Percentiles rank a stretch among this genome's conserved stretches.
These are phyloP conservation scores for Zalophus californianus DNA, from an alignment of 2,797 vertebrate species.

Conservation along the genomic window DNA sequence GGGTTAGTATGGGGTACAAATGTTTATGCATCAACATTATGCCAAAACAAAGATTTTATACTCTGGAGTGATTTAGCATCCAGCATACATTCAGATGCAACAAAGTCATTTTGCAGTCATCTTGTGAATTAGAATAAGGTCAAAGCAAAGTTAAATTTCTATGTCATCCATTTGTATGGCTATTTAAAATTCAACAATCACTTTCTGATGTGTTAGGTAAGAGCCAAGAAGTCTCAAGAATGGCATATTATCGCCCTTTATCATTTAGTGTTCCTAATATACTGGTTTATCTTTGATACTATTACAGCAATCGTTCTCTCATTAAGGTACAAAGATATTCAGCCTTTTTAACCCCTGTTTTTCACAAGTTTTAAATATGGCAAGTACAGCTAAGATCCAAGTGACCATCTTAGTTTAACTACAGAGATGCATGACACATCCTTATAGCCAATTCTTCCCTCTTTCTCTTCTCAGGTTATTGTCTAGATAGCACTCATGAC, in stretches of 20 bases:
- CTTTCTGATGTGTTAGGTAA: slow-evolving; percentile 96
- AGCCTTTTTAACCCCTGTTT: slow-evolving; percentile 89
- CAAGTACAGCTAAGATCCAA: slow-evolving; percentile 78
- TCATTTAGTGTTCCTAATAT: slow-evolving; percentile 91
- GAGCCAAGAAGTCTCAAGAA: slow-evolving; percentile 95
- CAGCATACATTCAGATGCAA: slow-evolving; percentile 92
- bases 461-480: not conserved
- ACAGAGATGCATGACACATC: not conserved
- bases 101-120: slow-evolving; percentile 93
- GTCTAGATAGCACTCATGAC: not conserved
- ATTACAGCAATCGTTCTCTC: slow-evolving; percentile 90
- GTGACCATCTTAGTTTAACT: slow-evolving; percentile 60
- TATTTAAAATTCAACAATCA: slow-evolving; percentile 95
- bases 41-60: slow-evolving; percentile 95
- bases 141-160: slow-evolving; percentile 94
- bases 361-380: slow-evolving; percentile 80
- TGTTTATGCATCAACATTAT: slow-evolving; percentile 94
- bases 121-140: slow-evolving; percentile 94
- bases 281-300: slow-evolving; percentile 92
- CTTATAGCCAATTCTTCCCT: slow-evolving; percentile 8
- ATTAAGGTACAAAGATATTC: slow-evolving; percentile 91
- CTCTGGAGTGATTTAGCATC: slow-evolving; percentile 94
- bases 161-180: slow-evolving; percentile 91
- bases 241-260: slow-evolving; percentile 91
- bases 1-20: slow-evolving; percentile 94